Evolutionary conservation across 30 jellyfish, hydroid and myxozoan genomes (phyloP).

Genomic region (Mastigias papua): DNA sequence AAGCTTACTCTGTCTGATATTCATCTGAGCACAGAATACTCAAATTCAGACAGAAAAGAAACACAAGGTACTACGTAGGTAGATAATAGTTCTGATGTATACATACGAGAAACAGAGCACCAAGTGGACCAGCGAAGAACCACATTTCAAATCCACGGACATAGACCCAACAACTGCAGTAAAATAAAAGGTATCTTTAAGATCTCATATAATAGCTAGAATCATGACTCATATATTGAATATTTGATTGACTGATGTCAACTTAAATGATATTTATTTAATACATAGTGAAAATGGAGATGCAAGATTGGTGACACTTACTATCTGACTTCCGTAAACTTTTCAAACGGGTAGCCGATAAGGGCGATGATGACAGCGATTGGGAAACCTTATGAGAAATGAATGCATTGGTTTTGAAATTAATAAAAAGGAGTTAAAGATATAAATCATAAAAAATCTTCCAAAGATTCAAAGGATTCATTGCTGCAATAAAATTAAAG

Average conservation of each 20-base stretch:
- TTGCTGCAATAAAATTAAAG: too few relatives aligned
- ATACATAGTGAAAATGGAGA: too few relatives aligned
- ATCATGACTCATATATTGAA: too few relatives aligned
- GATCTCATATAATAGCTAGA: background rate
- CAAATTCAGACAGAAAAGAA: too few relatives aligned
- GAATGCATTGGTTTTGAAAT: too few relatives aligned
- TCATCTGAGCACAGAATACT: too few relatives aligned
- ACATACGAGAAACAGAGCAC: conserved; percentile 68
- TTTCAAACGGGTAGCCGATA: conserved; percentile 78
- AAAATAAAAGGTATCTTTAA: background rate
- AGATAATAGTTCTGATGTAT: background rate
- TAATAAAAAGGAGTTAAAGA: too few relatives aligned
- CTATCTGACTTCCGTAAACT: conserved; percentile 66
- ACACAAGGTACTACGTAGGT: background rate
- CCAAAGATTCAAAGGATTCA: too few relatives aligned
- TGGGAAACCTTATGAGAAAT: conserved; percentile 71
- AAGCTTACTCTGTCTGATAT: too few relatives aligned
- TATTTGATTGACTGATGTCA: too few relatives aligned
- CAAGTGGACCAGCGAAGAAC: conserved; percentile 92
- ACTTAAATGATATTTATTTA: too few relatives aligned
- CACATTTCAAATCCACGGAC: conserved; percentile 79
- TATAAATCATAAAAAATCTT: background rate
- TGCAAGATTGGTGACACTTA: conserved; percentile 5
- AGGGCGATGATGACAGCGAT: conserved; percentile 79
- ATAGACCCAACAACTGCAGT: conserved; percentile 88